phyloP scores from a whole-genome alignment of 2,797 vertebrate genomes.

The Peromyscus melanophrys region DNA sequence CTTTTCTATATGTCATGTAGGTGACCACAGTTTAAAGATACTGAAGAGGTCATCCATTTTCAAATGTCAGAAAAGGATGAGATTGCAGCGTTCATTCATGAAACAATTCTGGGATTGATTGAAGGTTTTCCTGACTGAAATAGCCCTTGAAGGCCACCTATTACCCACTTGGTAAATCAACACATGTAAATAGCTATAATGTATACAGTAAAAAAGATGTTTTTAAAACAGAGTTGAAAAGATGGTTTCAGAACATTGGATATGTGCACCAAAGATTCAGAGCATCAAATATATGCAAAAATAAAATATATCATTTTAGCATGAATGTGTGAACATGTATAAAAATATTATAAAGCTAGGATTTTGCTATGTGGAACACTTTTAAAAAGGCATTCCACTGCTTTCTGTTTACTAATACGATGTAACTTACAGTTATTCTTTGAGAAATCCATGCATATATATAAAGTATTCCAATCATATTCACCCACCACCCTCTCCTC shows the following conservation, averaged over 20 bases:
- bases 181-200: not conserved
- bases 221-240: not conserved
- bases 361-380: not conserved
- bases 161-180: not conserved
- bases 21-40: not conserved
- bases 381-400: not conserved
- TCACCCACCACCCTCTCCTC: not conserved
- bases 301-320: not conserved
- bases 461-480: not conserved
- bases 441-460: not conserved
- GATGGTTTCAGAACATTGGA: not conserved
- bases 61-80: not conserved
- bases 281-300: not conserved
- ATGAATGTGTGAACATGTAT: not conserved
- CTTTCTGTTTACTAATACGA: not conserved
- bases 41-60: not conserved
- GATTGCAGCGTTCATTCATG: not conserved
- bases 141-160: not conserved
- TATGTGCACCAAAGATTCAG: not conserved
- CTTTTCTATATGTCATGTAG: not conserved
- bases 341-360: not conserved
- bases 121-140: not conserved
- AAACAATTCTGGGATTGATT: not conserved
- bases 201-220: not conserved
- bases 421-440: not conserved